Base-by-base conservation (phyloP, 2,113 vertebrate genomes). In the Gymnogyps californianus region DNA sequence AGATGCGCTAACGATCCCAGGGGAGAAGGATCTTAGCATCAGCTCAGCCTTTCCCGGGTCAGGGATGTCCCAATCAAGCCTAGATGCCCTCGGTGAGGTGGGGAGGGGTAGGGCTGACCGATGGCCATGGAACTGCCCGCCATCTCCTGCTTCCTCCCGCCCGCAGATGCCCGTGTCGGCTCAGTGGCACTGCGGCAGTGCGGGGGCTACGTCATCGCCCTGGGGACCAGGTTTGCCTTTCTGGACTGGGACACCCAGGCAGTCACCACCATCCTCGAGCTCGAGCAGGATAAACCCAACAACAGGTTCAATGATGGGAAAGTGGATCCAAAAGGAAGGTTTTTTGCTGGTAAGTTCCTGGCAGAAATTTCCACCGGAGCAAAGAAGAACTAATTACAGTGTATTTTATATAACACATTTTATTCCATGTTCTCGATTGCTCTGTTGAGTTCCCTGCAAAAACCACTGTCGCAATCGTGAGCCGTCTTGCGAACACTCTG, bases 251-350 rank as follows among this genome's bases (percentile, higher is more conserved):
- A 95, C 54, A 96, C 95, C 4, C 95, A 95, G 24, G 64, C 8
- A 1, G 91, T 98, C 66, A 97, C 96, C 47, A 96, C 97, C 49
- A 92, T 98, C 36, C 67, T 95, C 0, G 21, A 96, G 32, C 71
- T 98, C 0, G 98, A 98, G 78, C 87, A 81, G 46, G 98, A 98
- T 69, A 98, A 98, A 78, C 96, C 96, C n/a, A 98, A 98, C 96
- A 98, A 98, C 92, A 97, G 98, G n/a, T 98, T 99, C 93, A 98
- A 99, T 32, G 98, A 99, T 34, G 98, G 98, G 49, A 99, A 99
- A 92, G 98, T 98, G 91, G 98, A 99, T 89, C 98, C 98, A 16
- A 97, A 96, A 6, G 98, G 98, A 19, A 97, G 98, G 20, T 98
- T 98, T 90, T 98, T 98, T 90, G 98, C 98, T 97, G 98, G 98